Evolutionary conservation across 1,140 invertebrate species (phyloP).

Genomic region (Drosophila athabasca): DNA sequence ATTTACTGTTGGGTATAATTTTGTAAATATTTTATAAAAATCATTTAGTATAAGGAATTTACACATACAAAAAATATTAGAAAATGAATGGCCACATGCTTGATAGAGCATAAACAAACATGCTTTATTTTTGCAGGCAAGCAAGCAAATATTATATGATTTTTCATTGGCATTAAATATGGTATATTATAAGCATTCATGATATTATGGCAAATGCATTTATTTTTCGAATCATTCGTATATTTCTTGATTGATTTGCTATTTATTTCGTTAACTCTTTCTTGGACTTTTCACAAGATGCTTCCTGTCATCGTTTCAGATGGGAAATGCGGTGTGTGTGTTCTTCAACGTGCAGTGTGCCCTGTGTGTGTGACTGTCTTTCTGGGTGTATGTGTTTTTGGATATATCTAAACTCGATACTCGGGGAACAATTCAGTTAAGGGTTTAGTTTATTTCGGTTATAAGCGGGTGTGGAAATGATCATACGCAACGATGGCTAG

Average conservation of each 20-base stretch:
- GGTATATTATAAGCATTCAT: slow-evolving; percentile 19
- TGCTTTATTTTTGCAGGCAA: slow-evolving; percentile 39
- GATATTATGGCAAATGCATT: slow-evolving; percentile 5
- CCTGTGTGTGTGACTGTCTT: slow-evolving; percentile 3
- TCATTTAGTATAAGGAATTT: background rate
- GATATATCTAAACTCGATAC: too few species aligned
- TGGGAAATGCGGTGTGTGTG: slow-evolving; percentile 16
- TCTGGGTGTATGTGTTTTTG: background rate
- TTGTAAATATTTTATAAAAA: slow-evolving; percentile 27
- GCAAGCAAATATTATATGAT: slow-evolving; percentile 26
- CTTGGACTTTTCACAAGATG: too few species aligned
- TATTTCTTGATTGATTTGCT: slow-evolving; percentile 22
- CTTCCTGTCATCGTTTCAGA: slow-evolving; percentile 10
- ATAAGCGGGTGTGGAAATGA: slow-evolving; percentile 15
- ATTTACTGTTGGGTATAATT: slow-evolving; percentile 89
- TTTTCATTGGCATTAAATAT: slow-evolving; percentile 3
- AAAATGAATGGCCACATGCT: slow-evolving; percentile 47
- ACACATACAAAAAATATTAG: background rate
- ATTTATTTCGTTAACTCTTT: background rate
- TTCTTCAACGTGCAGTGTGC: slow-evolving; percentile 40
- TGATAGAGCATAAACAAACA: slow-evolving; percentile 46
- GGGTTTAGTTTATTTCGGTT: background rate
- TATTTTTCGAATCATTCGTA: too few species aligned
- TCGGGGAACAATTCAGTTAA: too few species aligned
- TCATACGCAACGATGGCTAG: slow-evolving; percentile 29